phyloP scores from a whole-genome alignment of 2,888 invertebrate species.

The Cephus runcator region DNA sequence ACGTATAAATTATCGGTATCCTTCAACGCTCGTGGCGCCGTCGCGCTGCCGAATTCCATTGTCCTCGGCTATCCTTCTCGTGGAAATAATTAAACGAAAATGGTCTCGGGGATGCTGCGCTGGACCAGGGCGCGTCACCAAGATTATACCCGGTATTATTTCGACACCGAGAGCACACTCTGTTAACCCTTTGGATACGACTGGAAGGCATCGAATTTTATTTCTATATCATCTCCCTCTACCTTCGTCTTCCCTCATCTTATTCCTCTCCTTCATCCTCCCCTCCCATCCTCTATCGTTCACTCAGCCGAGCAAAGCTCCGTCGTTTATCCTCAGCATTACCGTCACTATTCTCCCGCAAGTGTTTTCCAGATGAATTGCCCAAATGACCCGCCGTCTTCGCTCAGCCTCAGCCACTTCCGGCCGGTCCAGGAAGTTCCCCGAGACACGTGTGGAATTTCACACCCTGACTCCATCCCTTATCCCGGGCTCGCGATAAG shows the following conservation, averaged over 20 bases:
- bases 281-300: background rate
- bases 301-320: background rate
- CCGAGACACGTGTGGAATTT: background rate
- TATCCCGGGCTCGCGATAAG: background rate
- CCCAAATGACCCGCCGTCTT: background rate
- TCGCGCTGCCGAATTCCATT: slow-evolving; percentile 47
- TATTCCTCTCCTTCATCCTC: background rate
- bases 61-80: slow-evolving; percentile 47
- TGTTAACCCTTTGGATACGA: background rate
- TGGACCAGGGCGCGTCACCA: background rate
- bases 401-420: background rate
- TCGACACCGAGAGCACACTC: background rate
- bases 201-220: background rate
- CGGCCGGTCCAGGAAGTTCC: background rate
- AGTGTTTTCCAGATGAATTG: background rate
- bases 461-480: background rate
- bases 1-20: slow-evolving; percentile 54
- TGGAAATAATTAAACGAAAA: slow-evolving; percentile 13
- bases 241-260: background rate
- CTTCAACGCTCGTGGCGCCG: slow-evolving; percentile 49
- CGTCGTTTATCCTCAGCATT: background rate
- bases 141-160: background rate
- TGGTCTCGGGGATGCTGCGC: background rate
- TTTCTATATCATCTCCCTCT: background rate
- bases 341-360: background rate